Conservation (phyloP, 2,113 vertebrate species). For the Corydoras sp. region DNA sequence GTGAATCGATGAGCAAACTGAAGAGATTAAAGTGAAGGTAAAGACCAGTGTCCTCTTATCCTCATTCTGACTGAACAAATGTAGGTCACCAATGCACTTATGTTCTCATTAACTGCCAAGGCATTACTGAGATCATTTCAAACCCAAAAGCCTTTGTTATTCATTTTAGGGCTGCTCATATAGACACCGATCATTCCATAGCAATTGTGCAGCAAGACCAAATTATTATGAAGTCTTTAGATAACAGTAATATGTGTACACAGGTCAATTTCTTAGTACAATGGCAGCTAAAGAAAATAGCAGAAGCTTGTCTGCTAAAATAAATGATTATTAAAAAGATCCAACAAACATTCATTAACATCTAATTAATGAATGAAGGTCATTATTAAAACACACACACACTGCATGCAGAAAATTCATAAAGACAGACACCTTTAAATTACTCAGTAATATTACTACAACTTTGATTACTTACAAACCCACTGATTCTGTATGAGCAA, state of each 20-base stretch:
- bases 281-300: too few species aligned
- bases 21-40: conserved; percentile 17
- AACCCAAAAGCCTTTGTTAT: background rate
- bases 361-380: too few species aligned
- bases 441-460: too few species aligned
- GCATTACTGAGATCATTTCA: background rate
- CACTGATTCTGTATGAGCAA: too few species aligned
- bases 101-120: conserved; percentile 16
- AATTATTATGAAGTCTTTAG: background rate
- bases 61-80: conserved; percentile 6
- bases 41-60: conserved; percentile 28
- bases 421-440: too few species aligned
- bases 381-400: too few species aligned
- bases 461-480: too few species aligned
- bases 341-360: too few species aligned
- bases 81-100: background rate
- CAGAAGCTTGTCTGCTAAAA: background rate
- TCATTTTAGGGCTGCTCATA: too few species aligned
- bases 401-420: too few species aligned
- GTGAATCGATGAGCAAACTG: conserved; percentile 23
- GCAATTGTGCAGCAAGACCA: background rate
- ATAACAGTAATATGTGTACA: background rate
- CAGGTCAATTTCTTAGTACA: too few species aligned
- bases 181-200: background rate
- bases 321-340: background rate